Percentiles rank a stretch among this genome's conserved stretches.
phyloP scores from a whole-genome alignment of 1,140 invertebrate genomes.

The Philopotamus ludificatus region DNA sequence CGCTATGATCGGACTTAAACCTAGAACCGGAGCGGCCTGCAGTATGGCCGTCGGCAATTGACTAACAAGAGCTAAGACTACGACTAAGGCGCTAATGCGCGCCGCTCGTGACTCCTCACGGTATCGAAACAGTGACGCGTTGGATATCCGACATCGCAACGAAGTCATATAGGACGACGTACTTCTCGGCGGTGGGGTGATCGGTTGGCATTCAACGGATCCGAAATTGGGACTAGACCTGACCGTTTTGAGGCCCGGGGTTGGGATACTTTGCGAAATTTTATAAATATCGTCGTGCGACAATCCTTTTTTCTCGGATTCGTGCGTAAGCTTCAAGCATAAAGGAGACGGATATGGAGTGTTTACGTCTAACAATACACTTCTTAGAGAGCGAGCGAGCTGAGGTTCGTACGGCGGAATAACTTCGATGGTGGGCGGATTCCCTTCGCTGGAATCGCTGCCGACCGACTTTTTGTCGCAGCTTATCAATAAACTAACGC shows the following conservation, averaged over 20 bases:
- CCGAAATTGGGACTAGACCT: constrained; percentile 41
- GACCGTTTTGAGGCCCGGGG: constrained; percentile 29
- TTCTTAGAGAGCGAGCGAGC: constrained; percentile 27
- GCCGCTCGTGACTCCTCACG: constrained; percentile 79
- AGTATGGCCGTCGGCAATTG: constrained; percentile 62
- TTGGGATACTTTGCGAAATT: constrained; percentile 17
- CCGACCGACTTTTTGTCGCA: constrained; percentile 35
- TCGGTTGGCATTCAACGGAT: constrained; percentile 48
- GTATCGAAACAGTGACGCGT: constrained; percentile 79
- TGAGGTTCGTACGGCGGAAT: constrained; percentile 25
- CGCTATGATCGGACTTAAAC: constrained; percentile 62
- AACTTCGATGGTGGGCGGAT: constrained; percentile 19
- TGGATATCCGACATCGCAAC: constrained; percentile 73
- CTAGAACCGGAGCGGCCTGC: constrained; percentile 47
- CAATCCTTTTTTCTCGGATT: constrained; percentile 30
- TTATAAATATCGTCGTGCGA: constrained; percentile 36
- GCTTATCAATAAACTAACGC: constrained; percentile 29
- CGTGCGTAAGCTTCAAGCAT: constrained; percentile 30
- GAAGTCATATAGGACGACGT: constrained; percentile 65
- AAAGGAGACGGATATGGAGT: constrained; percentile 31
- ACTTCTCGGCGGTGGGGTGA: constrained; percentile 48
- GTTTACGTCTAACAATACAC: constrained; percentile 31
- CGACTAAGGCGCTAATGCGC: constrained; percentile 69
- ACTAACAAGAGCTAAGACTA: constrained; percentile 69
- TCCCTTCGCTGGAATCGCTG: constrained; percentile 33